These are phyloP conservation scores for Melieria omissa DNA, from an alignment of 2,888 invertebrate species.

Conservation along the genomic window DNA sequence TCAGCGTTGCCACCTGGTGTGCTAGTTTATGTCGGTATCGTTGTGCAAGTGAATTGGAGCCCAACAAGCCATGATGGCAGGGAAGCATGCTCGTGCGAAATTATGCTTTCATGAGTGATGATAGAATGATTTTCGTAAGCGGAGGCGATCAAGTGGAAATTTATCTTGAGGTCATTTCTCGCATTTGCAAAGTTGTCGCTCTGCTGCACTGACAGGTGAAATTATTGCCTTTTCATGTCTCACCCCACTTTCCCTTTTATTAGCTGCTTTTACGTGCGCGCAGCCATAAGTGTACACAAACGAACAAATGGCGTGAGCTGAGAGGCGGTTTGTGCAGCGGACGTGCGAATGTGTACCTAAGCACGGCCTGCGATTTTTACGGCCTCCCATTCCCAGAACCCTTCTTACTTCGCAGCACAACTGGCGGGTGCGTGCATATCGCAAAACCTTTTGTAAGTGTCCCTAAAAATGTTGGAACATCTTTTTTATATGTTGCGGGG, in stretches of 20 bases:
- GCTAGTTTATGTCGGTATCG: too few species aligned
- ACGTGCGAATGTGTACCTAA: not conserved
- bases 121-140: slow-evolving; percentile 26
- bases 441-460: too few species aligned
- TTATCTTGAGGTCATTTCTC: slow-evolving; percentile 29
- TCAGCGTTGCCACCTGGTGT: too few species aligned
- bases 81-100: slow-evolving; percentile 1
- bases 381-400: too few species aligned
- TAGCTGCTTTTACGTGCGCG: not conserved
- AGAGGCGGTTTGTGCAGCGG: not conserved
- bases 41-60: slow-evolving; percentile 8
- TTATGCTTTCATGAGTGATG: slow-evolving; percentile 29
- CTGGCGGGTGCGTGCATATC: too few species aligned
- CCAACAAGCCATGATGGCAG: not conserved
- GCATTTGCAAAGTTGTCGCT: too few species aligned
- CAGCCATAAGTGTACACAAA: not conserved
- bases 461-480: too few species aligned
- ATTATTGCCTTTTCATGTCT: slow-evolving; percentile 11
- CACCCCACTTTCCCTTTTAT: too few species aligned
- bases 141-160: slow-evolving; percentile 39
- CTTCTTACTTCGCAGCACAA: too few species aligned
- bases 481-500: too few species aligned
- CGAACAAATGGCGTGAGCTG: not conserved
- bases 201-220: not conserved
- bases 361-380: not conserved